A percentile compares a stretch with the other conserved stretches of the same genome.
phyloP scores from a whole-genome alignment of 2,888 invertebrate genomes.

The Ophion ellenae region DNA sequence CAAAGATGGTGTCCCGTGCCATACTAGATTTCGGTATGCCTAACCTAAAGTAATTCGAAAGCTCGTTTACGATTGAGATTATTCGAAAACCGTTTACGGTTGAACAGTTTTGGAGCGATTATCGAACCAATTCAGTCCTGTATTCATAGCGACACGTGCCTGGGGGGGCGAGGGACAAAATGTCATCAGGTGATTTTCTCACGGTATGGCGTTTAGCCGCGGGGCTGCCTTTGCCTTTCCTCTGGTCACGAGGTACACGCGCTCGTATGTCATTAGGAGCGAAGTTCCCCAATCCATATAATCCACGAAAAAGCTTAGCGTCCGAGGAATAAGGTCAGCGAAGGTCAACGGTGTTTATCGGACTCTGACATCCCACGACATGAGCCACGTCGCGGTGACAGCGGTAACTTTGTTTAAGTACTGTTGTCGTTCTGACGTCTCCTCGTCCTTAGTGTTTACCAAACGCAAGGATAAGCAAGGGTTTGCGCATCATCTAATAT shows the following conservation, averaged over 20 bases:
- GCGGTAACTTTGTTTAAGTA: conserved; percentile 3
- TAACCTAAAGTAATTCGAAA: too few species aligned
- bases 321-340: conserved; percentile 7
- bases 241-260: neutral
- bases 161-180: neutral
- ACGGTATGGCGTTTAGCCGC: neutral
- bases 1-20: too few species aligned
- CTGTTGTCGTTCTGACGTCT: conserved; percentile 14
- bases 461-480: neutral
- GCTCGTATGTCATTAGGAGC: conserved; percentile 14
- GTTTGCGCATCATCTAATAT: conserved; percentile 23
- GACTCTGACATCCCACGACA: neutral
- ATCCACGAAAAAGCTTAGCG: conserved; percentile 13
- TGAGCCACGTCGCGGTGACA: conserved; percentile 8
- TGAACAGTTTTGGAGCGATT: neutral
- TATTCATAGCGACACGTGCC: neutral
- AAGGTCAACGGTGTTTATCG: conserved; percentile 31
- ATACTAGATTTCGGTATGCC: too few species aligned
- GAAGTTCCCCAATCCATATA: neutral
- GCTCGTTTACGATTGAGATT: too few species aligned
- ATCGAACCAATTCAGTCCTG: too few species aligned
- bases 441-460: conserved; percentile 6
- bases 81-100: too few species aligned
- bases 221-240: neutral
- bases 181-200: conserved; percentile 19